Evolutionary conservation across 2,888 invertebrate genomes (phyloP), one percentile per base, ranked within the genome.

Genomic region (Agonopterix arenella): DNA sequence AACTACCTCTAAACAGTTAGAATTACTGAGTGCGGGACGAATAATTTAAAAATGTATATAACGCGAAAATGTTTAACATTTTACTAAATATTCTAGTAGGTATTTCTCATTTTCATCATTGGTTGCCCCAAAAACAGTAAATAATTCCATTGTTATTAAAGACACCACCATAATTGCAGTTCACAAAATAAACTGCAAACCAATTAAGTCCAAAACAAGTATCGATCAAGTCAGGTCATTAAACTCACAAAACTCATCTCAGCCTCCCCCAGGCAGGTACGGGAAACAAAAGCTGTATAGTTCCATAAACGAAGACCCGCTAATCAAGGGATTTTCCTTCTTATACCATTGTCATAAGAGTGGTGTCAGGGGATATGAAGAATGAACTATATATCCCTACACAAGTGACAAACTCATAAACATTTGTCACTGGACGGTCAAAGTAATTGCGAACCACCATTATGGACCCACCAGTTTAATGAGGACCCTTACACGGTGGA

Each of bases 351-450:
- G 28, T 28, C 28, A 28, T 28, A 28, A 28, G 7, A 28, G 28
- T 28, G 28, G 28, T 28, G 7, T 28, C 5, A 28, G 28, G 28
- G 28, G 28, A 5, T 28, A 28, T 28, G 28, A 28, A 7, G 7
- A 28, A 28, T 28, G 28, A 28, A 28, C 28, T 28, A 28, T 28
- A 28, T 28, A 28, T 28, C 28, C 28, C 62, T 62, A 60, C 61
- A 66, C 66, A 69, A 85, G 86, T 89, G 89, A 89, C 88, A 88
- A 88, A 89, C 86, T 86, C 86, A 84, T 85, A 80, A 86, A 82
- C 88, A 89, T 89, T 89, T 84, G 86, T 89, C 88, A 82, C 80
- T 75, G 77, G 68, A 70, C 68, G 75, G 82, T 80, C 83, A 82
- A 73, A 78, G 78, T 80, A 82, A 81, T 80, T 82, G 79, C 81